These are phyloP conservation scores for Helicoverpa assulta DNA, from an alignment of 2,888 invertebrate species.

Conservation along the genomic window DNA sequence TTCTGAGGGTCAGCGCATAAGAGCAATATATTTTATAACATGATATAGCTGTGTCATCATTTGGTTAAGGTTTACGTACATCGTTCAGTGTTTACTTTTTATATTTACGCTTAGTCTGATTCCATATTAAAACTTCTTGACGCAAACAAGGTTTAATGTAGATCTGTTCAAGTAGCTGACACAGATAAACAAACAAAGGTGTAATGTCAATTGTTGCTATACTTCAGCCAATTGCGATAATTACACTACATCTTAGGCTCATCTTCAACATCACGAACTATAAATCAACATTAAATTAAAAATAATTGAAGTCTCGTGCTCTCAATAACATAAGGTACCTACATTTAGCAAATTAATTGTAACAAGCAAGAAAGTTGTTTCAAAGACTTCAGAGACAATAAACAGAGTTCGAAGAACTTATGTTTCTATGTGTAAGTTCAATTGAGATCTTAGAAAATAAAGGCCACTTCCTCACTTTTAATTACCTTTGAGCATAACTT, in stretches of 20 bases:
- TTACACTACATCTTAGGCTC: constrained; percentile 27
- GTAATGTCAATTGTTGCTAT: constrained; percentile 44
- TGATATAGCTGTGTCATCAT: background rate
- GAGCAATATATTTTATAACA: background rate
- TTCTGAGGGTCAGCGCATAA: background rate
- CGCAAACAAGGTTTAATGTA: background rate
- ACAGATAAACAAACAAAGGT: constrained; percentile 36
- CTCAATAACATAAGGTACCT: constrained; percentile 7
- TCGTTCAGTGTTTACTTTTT: too few relatives aligned
- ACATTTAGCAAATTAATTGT: constrained; percentile 43
- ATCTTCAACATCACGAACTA: constrained; percentile 11
- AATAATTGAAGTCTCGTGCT: constrained; percentile 46
- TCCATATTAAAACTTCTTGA: too few relatives aligned
- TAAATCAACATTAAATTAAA: constrained; percentile 23
- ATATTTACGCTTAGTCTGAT: too few relatives aligned
- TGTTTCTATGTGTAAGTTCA: constrained; percentile 21
- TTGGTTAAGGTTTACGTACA: background rate
- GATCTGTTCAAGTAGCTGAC: background rate
- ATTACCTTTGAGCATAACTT: constrained; percentile 44
- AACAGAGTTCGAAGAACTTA: constrained; percentile 26
- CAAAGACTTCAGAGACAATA: constrained; percentile 42
- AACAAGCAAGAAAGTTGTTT: constrained; percentile 21
- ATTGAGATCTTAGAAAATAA: constrained; percentile 35
- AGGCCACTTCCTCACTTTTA: constrained; percentile 29
- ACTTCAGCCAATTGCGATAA: constrained; percentile 41